Conservation (phyloP, 37 sponge, comb jelly and placozoan species). For the Haliclona indistincta region DNA sequence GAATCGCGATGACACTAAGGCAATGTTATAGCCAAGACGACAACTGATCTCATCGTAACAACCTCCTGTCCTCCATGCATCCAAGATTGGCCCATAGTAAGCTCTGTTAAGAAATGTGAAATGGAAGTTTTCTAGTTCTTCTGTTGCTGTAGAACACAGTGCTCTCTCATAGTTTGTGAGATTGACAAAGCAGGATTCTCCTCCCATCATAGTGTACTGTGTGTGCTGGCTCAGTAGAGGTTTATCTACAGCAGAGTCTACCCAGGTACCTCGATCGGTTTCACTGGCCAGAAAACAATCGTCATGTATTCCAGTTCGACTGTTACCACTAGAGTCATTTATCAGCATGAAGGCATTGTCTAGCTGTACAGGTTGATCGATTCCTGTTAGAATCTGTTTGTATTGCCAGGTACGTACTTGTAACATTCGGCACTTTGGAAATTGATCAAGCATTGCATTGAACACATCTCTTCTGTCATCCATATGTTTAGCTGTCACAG, state of each 20-base stretch:
- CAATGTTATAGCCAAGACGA: conserved; percentile 8
- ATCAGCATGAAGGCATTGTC: not conserved
- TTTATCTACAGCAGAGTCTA: conserved; percentile 6
- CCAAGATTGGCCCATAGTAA: not conserved
- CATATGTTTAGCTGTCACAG: not conserved
- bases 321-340: not conserved
- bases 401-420: conserved; percentile 17
- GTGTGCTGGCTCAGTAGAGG: conserved; percentile 11
- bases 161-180: not conserved
- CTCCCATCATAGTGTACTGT: conserved; percentile 1
- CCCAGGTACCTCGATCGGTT: conserved; percentile 12
- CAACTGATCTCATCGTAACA: conserved; percentile 3
- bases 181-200: conserved; percentile 15
- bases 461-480: conserved; percentile 10
- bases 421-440: conserved; percentile 12
- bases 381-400: conserved; percentile 8
- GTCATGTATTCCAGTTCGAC: conserved; percentile 8
- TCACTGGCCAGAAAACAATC: conserved; percentile 26
- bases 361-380: not conserved
- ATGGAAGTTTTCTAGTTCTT: conserved; percentile 12
- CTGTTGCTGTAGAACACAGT: not conserved
- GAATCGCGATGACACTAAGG: not conserved
- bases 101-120: conserved; percentile 12
- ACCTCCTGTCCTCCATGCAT: conserved; percentile 4
- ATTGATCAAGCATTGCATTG: conserved; percentile 5